These are phyloP conservation scores for Oncopodura yosiiana DNA, from an alignment of 1,140 invertebrate species.

Conservation along the genomic window DNA sequence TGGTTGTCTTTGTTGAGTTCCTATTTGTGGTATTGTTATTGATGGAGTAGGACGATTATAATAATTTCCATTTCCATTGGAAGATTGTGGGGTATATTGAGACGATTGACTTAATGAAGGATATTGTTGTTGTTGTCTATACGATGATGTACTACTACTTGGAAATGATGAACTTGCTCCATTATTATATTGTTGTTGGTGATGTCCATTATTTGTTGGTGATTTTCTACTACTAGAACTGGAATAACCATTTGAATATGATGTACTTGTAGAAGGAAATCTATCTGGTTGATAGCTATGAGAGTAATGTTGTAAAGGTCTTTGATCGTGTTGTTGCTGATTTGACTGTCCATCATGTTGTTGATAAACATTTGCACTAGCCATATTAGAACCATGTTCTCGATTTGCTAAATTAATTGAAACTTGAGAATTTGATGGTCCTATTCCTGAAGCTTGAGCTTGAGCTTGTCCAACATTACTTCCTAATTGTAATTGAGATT, in stretches of 20 bases:
- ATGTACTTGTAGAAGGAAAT: too few species aligned
- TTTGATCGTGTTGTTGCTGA: too few species aligned
- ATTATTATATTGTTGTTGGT: not conserved
- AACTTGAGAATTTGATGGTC: constrained; percentile 19
- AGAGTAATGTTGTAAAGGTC: too few species aligned
- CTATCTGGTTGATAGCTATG: too few species aligned
- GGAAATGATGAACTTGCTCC: too few species aligned
- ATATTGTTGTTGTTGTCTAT: too few species aligned
- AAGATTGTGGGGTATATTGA: too few species aligned
- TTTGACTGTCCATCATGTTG: not conserved
- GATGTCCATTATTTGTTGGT: not conserved
- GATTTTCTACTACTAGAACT: not conserved
- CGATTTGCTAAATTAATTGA: constrained; percentile 17
- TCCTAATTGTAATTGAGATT: constrained; percentile 12
- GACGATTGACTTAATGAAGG: too few species aligned
- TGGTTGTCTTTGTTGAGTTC: too few species aligned
- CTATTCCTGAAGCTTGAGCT: constrained; percentile 6
- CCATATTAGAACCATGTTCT: constrained; percentile 16
- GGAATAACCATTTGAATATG: not conserved
- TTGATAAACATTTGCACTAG: constrained; percentile 13
- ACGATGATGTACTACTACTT: too few species aligned
- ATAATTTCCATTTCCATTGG: not conserved
- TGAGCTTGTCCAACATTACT: constrained; percentile 10
- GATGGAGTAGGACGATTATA: not conserved
- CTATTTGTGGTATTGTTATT: not conserved